phyloP scores from a whole-genome alignment of 1,140 invertebrate genomes.

The Zaprionus davidi region DNA sequence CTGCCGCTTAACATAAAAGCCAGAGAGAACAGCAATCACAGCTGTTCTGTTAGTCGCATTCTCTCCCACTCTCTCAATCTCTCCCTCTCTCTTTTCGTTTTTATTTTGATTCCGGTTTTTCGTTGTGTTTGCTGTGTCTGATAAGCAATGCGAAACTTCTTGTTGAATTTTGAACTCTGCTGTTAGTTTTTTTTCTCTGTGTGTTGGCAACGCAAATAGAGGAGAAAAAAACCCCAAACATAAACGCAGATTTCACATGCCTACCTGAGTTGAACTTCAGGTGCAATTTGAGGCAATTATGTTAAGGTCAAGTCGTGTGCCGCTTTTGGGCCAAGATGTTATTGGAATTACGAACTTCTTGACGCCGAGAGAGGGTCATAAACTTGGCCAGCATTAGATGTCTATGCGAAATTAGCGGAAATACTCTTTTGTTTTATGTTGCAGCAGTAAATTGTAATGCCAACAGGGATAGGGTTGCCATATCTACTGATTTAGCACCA shows the following conservation, averaged over 20 bases:
- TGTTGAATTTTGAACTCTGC: constrained; percentile 29
- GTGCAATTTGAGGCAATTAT: constrained; percentile 52
- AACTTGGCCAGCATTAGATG: constrained; percentile 41
- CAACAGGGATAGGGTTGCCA: neutral
- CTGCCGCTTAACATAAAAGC: constrained; percentile 18
- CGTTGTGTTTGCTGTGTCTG: constrained; percentile 55
- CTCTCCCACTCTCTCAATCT: constrained; percentile 7
- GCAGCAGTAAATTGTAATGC: neutral
- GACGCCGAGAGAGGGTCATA: constrained; percentile 29
- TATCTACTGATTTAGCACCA: no score
- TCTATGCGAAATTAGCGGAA: constrained; percentile 42
- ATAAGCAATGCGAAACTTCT: constrained; percentile 53
- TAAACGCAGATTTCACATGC: constrained; percentile 48
- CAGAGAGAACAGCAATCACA: constrained; percentile 4
- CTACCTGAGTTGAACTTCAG: constrained; percentile 43
- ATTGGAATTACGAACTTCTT: constrained; percentile 38
- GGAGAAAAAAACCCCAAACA: constrained; percentile 6
- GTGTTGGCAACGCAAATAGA: constrained; percentile 21
- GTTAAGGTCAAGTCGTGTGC: constrained; percentile 51
- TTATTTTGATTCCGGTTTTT: constrained; percentile 75
- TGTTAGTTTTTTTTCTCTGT: constrained; percentile 25
- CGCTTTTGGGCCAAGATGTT: constrained; percentile 33
- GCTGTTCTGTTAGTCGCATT: constrained; percentile 9
- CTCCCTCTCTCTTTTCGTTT: constrained; percentile 37
- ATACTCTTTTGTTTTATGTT: constrained; percentile 28